Evolutionary conservation across 2,888 invertebrate species (phyloP).

Genomic region (Ochropleura leucogaster): DNA sequence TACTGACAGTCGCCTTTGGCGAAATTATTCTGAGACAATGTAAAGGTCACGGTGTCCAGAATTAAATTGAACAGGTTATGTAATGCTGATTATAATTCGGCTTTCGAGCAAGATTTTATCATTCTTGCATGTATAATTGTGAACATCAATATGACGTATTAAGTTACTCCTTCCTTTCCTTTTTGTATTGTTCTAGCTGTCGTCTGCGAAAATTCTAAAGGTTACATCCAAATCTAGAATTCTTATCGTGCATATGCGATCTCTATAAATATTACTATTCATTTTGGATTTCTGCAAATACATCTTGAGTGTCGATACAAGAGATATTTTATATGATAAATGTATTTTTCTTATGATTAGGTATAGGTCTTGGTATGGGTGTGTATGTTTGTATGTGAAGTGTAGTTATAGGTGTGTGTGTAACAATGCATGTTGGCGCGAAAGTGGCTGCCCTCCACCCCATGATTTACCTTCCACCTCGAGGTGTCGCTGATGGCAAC

Average conservation of each 20-base stretch:
- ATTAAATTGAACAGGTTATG: constrained; percentile 40
- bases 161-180: constrained; percentile 32
- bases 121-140: constrained; percentile 37
- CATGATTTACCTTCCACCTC: constrained; percentile 72
- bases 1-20: constrained; percentile 36
- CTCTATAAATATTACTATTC: constrained; percentile 17
- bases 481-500: constrained; percentile 66
- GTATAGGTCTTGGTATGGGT: constrained; percentile 27
- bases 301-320: constrained; percentile 17
- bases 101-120: constrained; percentile 49
- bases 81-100: constrained; percentile 35
- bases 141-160: constrained; percentile 31
- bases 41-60: constrained; percentile 55
- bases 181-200: constrained; percentile 24
- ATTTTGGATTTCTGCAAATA: neutral
- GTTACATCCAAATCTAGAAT: constrained; percentile 26
- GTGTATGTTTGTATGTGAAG: constrained; percentile 13
- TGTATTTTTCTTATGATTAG: constrained; percentile 37
- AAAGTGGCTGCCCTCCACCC: constrained; percentile 71
- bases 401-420: constrained; percentile 35
- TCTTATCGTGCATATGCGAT: constrained; percentile 26
- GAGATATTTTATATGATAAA: constrained; percentile 7
- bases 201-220: constrained; percentile 7
- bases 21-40: constrained; percentile 43
- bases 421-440: constrained; percentile 63